Evolutionary conservation across 2,797 vertebrate species (phyloP), one percentile per base, ranked within the genome.

Genomic region (Botia kubotai): DNA sequence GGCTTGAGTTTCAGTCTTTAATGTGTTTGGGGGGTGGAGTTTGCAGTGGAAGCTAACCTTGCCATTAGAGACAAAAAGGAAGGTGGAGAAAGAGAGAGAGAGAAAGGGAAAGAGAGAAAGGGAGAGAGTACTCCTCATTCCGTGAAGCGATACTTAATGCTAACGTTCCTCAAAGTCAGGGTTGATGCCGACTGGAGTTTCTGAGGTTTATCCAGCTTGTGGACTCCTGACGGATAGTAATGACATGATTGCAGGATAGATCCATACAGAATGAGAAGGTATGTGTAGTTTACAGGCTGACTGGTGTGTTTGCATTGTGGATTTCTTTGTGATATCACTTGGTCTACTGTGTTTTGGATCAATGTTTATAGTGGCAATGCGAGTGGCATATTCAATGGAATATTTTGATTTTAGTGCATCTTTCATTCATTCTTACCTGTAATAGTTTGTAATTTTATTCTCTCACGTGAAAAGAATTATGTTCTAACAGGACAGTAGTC

Each of bases 1-100:
- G 92, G 92, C 82, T 95, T 93, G 87, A 87, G 77, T 95, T 94
- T 94, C 93, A 1, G 85, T n/a, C 78, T 87, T 82, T 88, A 88
- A 90, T 87, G 88, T 77, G 83, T 85, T 86, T 89, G 84, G 58
- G 86, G 84, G 87, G 65, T 69, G 50, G 70, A 43, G 70, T 43
- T 76, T 70, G 71, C 74, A 16, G 79, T 68, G 81, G 55, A 79
- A 87, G 86, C 82, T 87, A 88, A 89, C 89, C 91, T 85, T 82
- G 88, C 91, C 86, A 82, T 87, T 87, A 83, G 76, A 70, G 60
- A 83, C 83, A 63, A 68, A 67, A 80, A 46, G 26, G 39, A 72
- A 77, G 52, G 84, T 48, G 68, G 62, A 65, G 67, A 77, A 14
- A 63, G 21, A 14, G 43, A 36, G 68, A 70, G 58, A 62, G 67